A percentile compares a stretch with the other conserved stretches of the same genome.
Conservation (phyloP, 2,113 vertebrate genomes). For the Coptodon bakossiorum region DNA sequence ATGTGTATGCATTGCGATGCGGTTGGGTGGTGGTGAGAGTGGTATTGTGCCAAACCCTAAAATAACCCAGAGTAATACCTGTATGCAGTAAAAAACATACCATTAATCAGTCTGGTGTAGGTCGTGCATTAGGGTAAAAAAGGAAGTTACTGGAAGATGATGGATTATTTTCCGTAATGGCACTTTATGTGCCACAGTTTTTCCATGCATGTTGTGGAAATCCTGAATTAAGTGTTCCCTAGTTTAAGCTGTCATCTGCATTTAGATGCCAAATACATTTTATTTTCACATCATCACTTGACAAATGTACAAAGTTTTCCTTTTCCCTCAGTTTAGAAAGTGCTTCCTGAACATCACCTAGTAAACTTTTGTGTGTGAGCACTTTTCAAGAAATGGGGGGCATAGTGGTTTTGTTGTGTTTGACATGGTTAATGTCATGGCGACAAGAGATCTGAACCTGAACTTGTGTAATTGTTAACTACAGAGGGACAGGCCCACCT, state of each 20-base stretch:
- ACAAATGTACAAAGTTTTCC: background rate
- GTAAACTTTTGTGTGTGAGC: background rate
- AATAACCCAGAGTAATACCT: background rate
- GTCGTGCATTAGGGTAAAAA: background rate
- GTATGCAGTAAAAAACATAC: background rate
- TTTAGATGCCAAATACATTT: background rate
- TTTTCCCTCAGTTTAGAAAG: background rate
- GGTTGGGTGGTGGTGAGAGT: background rate
- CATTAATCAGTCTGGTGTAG: background rate
- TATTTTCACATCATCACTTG: background rate
- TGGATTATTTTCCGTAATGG: background rate
- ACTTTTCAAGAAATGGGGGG: background rate
- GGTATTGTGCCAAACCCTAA: background rate
- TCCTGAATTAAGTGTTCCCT: background rate
- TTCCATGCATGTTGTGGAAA: background rate
- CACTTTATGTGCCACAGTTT: background rate
- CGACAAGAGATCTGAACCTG: background rate
- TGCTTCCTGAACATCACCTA: background rate
- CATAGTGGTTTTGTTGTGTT: background rate
- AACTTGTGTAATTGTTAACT: background rate
- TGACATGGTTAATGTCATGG: background rate
- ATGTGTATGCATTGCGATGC: background rate
- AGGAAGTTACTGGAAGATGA: background rate
- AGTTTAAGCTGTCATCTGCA: background rate
- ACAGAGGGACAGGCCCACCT: background rate